Percentiles rank a stretch among this genome's conserved stretches.
Evolutionary conservation across 2,888 invertebrate genomes (phyloP).

Genomic region (Amphipyra berbera): DNA sequence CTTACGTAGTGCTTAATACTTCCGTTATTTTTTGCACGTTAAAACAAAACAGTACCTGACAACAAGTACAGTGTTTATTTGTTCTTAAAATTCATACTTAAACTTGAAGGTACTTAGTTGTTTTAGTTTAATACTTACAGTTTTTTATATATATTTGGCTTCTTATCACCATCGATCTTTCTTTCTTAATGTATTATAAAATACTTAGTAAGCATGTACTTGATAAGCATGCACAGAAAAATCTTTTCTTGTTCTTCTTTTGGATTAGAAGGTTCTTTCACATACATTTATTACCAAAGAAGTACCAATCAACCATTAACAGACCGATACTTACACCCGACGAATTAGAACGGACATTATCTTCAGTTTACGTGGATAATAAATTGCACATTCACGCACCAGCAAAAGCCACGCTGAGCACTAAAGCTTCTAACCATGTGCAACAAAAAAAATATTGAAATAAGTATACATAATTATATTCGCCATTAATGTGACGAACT

Average conservation of each 20-base stretch:
- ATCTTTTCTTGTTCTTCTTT: background rate
- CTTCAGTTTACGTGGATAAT: background rate
- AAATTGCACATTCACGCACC: background rate
- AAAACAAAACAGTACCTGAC: too few relatives aligned
- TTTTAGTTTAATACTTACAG: too few relatives aligned
- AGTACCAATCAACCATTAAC: background rate
- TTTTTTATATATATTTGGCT: background rate
- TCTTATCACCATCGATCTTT: background rate
- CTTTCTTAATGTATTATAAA: too few relatives aligned
- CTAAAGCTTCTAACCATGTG: background rate
- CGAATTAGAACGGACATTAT: background rate
- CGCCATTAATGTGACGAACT: slow-evolving; percentile 22
- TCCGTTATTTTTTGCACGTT: background rate
- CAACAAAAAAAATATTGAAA: background rate
- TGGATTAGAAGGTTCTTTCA: background rate
- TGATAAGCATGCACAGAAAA: background rate
- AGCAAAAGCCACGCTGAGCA: background rate
- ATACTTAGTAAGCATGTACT: too few relatives aligned
- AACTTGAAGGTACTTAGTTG: too few relatives aligned
- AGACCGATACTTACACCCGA: background rate
- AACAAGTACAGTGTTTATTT: too few relatives aligned
- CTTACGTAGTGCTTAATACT: background rate
- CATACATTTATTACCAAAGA: background rate
- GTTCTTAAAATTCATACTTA: too few relatives aligned
- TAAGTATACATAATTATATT: too few relatives aligned